Evolutionary conservation across 1,140 invertebrate genomes (phyloP), one percentile per base, ranked within the genome.

Genomic region (Pantala flavescens): DNA sequence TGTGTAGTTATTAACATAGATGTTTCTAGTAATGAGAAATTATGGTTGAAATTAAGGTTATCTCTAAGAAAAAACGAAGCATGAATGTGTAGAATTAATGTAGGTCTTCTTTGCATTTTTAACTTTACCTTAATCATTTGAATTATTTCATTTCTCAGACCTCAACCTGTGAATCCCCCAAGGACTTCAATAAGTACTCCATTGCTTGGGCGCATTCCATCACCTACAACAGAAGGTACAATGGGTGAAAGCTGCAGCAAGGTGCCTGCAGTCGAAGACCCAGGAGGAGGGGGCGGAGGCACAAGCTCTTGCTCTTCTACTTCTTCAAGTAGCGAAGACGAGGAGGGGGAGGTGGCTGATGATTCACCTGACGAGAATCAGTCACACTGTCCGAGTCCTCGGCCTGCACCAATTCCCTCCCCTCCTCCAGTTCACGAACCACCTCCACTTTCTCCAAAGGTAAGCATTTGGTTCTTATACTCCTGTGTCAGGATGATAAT

Each of bases 201-300:
- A 23, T 23, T 55, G 19, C 43, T 10, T n/a, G 43, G 19, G 10
- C 73, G 43, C 49, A 19, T 63, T 55, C 73, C 42, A 49, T 24
- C 23, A 43, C 73, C 23, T 21, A 63, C 23, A 24, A 23, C 43
- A 23, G 49, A 63, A 63, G 49, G 49, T 19, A 19, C 49, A 3
- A 63, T 63, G 16, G 49, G 49, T 3, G 49, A 63, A 7, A 21
- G 49, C 14, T 63, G 49, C 12, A 12, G 49, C 3, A 63, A 63
- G n/a, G 49, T 63, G 49, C 49, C 49, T 7, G 49, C 49, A 63
- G 49, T 63, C n/a, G 5, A 80, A 81, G 28, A 74, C 77, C 16
- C 16, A 76, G 19, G 76, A 80, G 7, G 78, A 83, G 28, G 83
- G 83, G 71, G 82, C 81, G 23, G 79, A 80, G 70, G 49, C 14